phyloP scores from a whole-genome alignment of 2,113 vertebrate species.

The Castor canadensis region DNA sequence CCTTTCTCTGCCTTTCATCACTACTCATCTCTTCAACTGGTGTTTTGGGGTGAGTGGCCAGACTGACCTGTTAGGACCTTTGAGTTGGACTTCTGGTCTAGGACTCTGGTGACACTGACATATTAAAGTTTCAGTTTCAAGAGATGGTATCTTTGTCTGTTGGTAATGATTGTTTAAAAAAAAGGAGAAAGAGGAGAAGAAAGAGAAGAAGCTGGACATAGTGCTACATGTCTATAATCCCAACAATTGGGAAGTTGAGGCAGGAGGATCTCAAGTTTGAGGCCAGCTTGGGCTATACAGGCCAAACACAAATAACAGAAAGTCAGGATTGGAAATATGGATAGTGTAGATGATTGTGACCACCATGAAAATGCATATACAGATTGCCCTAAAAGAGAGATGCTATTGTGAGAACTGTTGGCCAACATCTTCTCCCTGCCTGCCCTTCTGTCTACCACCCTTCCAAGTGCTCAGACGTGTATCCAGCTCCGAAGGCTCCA shows the following conservation, averaged over 20 bases:
- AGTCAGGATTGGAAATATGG: not conserved
- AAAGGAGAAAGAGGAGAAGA: not conserved
- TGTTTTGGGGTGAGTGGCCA: too few relatives aligned
- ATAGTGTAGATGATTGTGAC: not conserved
- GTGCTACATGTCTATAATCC: too few relatives aligned
- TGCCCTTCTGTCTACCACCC: not conserved
- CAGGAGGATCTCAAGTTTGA: too few relatives aligned
- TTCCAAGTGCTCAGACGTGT: not conserved
- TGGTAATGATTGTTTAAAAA: not conserved
- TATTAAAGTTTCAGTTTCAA: not conserved
- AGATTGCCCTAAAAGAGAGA: not conserved
- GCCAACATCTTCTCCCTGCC: not conserved
- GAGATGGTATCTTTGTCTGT: too few relatives aligned
- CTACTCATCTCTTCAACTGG: too few relatives aligned
- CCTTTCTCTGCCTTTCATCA: too few relatives aligned
- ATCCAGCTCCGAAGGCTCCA: not conserved
- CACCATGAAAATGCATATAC: not conserved
- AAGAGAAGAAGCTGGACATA: too few relatives aligned
- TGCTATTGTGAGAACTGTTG: not conserved
- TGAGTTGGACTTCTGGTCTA: too few relatives aligned
- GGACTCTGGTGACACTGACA: too few relatives aligned
- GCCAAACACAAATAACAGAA: not conserved
- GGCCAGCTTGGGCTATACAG: too few relatives aligned
- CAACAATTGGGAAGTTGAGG: too few relatives aligned
- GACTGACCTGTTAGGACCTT: too few relatives aligned